A percentile compares a stretch with the other conserved stretches of the same genome.
phyloP scores from a whole-genome alignment of 2,113 vertebrate species.

The Percopsis transmontana region DNA sequence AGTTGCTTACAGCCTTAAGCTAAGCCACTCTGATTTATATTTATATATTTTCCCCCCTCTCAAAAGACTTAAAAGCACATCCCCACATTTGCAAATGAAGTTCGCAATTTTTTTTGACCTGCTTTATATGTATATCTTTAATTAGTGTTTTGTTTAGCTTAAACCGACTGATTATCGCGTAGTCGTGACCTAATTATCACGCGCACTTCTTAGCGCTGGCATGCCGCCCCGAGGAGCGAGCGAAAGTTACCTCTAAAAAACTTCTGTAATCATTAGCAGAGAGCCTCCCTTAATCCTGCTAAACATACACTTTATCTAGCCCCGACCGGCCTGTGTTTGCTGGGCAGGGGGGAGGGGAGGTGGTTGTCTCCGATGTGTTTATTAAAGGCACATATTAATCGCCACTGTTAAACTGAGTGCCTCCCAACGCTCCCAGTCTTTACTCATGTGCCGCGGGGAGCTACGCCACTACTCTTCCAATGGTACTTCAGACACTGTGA shows the following conservation, averaged over 20 bases:
- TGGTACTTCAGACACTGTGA: too few relatives aligned
- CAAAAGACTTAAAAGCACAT: conserved; percentile 82
- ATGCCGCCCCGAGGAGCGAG: conserved; percentile 74
- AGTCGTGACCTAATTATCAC: conserved; percentile 83
- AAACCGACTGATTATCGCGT: conserved; percentile 83
- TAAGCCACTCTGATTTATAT: conserved; percentile 78
- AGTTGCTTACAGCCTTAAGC: conserved; percentile 84
- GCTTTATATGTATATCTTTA: conserved; percentile 87
- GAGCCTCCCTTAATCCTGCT: conserved; percentile 81
- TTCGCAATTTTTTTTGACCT: conserved; percentile 79
- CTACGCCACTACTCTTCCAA: conserved; percentile 42
- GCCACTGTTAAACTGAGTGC: conserved; percentile 65
- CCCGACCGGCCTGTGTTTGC: conserved; percentile 61
- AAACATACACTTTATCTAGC: conserved; percentile 80
- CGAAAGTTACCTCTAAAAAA: conserved; percentile 84
- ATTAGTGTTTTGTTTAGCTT: conserved; percentile 87
- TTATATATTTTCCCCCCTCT: conserved; percentile 70
- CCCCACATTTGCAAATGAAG: conserved; percentile 76
- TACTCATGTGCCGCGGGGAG: conserved; percentile 56
- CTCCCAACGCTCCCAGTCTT: conserved; percentile 58
- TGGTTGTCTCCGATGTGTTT: conserved; percentile 59
- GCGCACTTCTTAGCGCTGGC: conserved; percentile 72
- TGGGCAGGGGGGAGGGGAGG: conserved; percentile 37
- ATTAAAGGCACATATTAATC: conserved; percentile 74
- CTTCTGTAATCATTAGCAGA: conserved; percentile 83